phyloP scores from a whole-genome alignment of 2,797 vertebrate genomes.

The Myotis planiceps region DNA sequence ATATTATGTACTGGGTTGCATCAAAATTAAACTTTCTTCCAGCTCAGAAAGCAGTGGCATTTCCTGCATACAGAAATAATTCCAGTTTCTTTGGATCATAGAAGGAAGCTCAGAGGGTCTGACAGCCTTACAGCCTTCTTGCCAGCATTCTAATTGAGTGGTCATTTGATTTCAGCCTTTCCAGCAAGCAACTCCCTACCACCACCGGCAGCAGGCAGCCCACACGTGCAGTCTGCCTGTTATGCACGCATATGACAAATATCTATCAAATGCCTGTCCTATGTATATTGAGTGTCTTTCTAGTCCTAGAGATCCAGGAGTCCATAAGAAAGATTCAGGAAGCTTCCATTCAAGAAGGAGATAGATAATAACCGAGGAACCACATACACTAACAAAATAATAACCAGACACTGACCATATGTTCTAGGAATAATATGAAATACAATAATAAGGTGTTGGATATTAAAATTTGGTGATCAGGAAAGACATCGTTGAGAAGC shows the following conservation, averaged over 20 bases:
- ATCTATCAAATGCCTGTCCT: not conserved
- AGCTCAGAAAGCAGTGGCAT: not conserved
- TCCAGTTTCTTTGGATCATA: not conserved
- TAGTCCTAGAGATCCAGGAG: not conserved
- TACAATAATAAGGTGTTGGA: not conserved
- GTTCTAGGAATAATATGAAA: not conserved
- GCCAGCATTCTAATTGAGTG: not conserved
- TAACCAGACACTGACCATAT: not conserved
- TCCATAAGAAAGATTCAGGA: not conserved
- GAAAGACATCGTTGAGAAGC: not conserved
- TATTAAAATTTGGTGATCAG: not conserved
- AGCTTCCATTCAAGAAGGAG: not conserved
- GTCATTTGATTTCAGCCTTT: not conserved
- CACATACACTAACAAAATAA: not conserved
- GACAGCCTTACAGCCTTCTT: not conserved
- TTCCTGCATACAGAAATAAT: not conserved
- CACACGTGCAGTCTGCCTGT: not conserved
- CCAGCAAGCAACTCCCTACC: not conserved
- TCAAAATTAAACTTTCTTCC: not conserved
- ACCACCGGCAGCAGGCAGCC: not conserved
- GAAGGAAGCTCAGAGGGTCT: not conserved
- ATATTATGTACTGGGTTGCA: not conserved
- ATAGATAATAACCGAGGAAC: not conserved
- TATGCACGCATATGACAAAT: not conserved
- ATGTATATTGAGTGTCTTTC: not conserved